Base-by-base conservation (phyloP, 92 coral and sea anemone genomes). In the Paragorgia papillata region DNA sequence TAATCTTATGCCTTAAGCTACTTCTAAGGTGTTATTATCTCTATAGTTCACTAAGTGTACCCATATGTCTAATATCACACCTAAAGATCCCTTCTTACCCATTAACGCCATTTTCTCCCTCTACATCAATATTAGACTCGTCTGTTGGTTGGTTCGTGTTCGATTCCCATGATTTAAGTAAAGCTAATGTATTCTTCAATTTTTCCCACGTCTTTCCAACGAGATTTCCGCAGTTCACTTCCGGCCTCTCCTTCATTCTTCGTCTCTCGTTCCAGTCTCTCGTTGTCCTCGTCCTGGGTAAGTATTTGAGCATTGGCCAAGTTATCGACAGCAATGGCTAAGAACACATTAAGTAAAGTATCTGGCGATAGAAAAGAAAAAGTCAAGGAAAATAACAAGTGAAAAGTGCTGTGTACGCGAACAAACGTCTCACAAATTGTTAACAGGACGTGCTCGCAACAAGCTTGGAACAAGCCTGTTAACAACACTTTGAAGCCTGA, bases 301-400 rank as follows among this genome's bases (percentile, higher is more conserved):
- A 95, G 84, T 70, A 95, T 88, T 28, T 95, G 99, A 17, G 99
- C 97, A 75, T 95, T 95, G 26, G 99, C 99, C 27, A 95, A 76
- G 79, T 95, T 95, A 82, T 95, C 99, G n/a, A 95, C 99, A 21
- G 99, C 99, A 75, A 95, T 95, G 63, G 99, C 99, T 57, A 95
- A 84, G 82, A 95, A 95, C 2, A 95, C 99, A 55, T 95, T 95
- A 0, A 95, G 84, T 46, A 95, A 87, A 3, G 99, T 95, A 79
- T 95, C 99, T 95, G 53, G 2, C 2, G 53, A 2, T 2, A n/a
- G n/a, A n/a, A 15, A n/a, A 1, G 9, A 15, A n/a, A 15, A 46
- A 7, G 53, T 46, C n/a, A 46, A 46, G 53, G n/a, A 46, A 46
- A 46, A 15, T n/a, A n/a, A n/a, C n/a, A n/a, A n/a, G n/a, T n/a